Evolutionary conservation across 92 coral and sea anemone species (phyloP).

Genomic region (Muricea muricata): DNA sequence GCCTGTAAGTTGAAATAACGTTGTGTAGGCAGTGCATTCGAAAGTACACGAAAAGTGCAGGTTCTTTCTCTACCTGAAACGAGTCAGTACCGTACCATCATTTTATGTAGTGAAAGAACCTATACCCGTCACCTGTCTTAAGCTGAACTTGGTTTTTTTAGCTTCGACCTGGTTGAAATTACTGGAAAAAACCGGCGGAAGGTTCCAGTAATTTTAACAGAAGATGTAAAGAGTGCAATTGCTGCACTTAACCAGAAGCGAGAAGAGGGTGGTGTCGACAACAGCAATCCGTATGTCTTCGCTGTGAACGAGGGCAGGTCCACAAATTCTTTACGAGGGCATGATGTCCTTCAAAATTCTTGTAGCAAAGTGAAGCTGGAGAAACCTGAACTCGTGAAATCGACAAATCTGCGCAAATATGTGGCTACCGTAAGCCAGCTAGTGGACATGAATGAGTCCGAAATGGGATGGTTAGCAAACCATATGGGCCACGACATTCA

Average conservation of each 20-base stretch:
- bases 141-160: background rate
- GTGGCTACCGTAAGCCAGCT: conserved; percentile 43
- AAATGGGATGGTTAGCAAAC: no score
- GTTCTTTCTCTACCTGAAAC: no score
- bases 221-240: conserved; percentile 33
- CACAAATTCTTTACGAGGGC: conserved; percentile 37
- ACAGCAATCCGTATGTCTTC: conserved; percentile 54
- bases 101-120: no score
- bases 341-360: background rate
- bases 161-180: conserved; percentile 10
- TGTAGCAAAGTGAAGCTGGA: background rate
- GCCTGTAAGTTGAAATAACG: no score
- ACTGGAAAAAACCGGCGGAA: background rate
- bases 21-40: no score
- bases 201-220: background rate
- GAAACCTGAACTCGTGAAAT: background rate
- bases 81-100: no score
- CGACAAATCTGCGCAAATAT: conserved; percentile 6
- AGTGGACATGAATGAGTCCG: no score
- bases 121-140: no score
- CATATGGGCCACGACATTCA: no score
- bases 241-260: conserved; percentile 43
- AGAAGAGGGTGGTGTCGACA: conserved; percentile 45
- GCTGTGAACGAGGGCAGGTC: conserved; percentile 55
- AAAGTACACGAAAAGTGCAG: no score